These are phyloP conservation scores for Cochlearius cochlearius DNA, from an alignment of 2,113 vertebrate genomes.

Conservation along the genomic window DNA sequence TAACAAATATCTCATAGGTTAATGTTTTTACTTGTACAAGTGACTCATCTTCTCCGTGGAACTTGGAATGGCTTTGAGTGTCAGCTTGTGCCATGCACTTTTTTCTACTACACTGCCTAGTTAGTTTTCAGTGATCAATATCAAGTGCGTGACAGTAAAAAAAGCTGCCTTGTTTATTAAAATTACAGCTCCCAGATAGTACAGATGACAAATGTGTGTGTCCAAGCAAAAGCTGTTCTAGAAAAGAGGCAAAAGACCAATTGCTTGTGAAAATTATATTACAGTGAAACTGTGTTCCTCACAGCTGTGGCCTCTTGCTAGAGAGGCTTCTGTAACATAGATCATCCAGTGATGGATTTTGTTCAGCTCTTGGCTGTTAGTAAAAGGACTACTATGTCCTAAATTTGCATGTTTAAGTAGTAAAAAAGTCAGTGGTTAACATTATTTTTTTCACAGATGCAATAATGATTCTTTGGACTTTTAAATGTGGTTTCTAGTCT, in stretches of 20 bases:
- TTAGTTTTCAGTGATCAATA: neutral
- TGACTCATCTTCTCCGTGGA: neutral
- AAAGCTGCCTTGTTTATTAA: neutral
- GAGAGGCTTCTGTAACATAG: neutral
- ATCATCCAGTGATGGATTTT: neutral
- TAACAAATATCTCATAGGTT: neutral
- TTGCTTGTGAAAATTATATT: neutral
- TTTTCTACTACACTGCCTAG: neutral
- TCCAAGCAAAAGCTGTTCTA: neutral
- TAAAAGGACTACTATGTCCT: neutral
- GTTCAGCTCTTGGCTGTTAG: neutral
- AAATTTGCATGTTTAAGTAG: neutral
- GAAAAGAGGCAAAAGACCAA: neutral
- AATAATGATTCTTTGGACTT: neutral
- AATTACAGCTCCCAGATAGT: neutral
- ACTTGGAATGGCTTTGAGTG: neutral
- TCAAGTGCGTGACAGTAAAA: neutral
- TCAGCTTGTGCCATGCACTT: neutral
- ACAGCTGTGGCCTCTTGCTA: neutral
- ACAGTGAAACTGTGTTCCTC: neutral
- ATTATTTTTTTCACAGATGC: neutral
- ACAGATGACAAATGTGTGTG: neutral
- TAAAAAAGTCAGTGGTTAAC: neutral
- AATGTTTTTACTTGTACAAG: neutral
- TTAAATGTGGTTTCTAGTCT: neutral